A percentile compares a stretch with the other conserved stretches of the same genome.
Evolutionary conservation across 2,888 invertebrate species (phyloP).

Genomic region (Drosophila cracens): DNA sequence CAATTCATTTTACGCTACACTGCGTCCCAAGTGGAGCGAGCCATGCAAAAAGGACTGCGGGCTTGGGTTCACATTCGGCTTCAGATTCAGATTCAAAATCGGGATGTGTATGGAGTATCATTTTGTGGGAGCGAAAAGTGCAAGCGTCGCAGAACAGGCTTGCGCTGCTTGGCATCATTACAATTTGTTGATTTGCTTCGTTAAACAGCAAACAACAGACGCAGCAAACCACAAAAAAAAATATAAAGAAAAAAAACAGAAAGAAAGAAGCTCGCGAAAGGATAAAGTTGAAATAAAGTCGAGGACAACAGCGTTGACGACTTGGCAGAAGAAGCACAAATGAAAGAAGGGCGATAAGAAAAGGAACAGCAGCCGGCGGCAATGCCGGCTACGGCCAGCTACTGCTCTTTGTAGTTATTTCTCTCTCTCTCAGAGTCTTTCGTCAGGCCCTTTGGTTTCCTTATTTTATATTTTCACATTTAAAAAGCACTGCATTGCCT

Average conservation of each 20-base stretch:
- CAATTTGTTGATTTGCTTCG: conserved; percentile 82
- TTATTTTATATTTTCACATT: conserved; percentile 32
- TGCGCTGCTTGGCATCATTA: conserved; percentile 69
- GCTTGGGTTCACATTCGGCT: conserved; percentile 50
- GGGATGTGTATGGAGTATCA: conserved; percentile 1
- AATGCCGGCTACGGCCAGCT: conserved; percentile 26
- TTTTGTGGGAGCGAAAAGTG: conserved; percentile 57
- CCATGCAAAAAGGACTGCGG: conserved; percentile 71
- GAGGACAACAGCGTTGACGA: conserved; percentile 51
- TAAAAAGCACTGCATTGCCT: conserved; percentile 50
- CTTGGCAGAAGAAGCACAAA: conserved; percentile 26
- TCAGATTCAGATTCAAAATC: conserved; percentile 9
- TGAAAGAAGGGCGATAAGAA: conserved; percentile 3
- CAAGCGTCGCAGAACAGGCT: conserved; percentile 73
- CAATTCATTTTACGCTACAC: conserved; percentile 79
- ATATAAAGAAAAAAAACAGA: conserved; percentile 16
- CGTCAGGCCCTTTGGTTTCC: conserved; percentile 10
- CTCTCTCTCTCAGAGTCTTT: not conserved
- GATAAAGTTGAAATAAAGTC: conserved; percentile 61
- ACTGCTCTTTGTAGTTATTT: conserved; percentile 51
- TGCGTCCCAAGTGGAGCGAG: conserved; percentile 76
- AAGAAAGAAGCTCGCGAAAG: conserved; percentile 56
- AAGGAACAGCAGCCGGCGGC: conserved; percentile 42
- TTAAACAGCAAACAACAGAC: conserved; percentile 77
- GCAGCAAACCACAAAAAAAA: conserved; percentile 12